Base-by-base conservation (phyloP, 1,140 invertebrate genomes). In the Oscheius sp. region DNA sequence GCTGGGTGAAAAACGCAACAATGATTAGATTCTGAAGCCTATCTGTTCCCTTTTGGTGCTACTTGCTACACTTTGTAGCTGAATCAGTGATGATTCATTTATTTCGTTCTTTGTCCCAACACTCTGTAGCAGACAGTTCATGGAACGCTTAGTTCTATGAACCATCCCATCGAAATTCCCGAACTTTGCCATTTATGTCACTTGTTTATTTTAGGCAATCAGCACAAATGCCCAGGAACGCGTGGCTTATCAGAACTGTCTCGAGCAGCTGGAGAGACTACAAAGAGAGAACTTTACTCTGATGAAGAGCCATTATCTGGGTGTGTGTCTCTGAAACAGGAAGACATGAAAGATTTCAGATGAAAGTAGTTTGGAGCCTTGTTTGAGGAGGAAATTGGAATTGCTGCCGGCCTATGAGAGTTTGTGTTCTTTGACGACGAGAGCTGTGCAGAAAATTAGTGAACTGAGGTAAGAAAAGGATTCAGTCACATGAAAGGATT, bases 241-340 rank as follows among this genome's bases (percentile, higher is more conserved):
- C 13, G 59, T 62, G 23, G 63, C 68, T 45, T 74, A 75, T 66
- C 67, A 71, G 34, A 66, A 45, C 23, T 75, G 68, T 61, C 52
- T 75, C 1, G 74, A 75, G 34, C 62, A 75, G 36, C 26, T 75
- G 28, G 68, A 75, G 36, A 71, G 62, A 35, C 63, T 75, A 42
- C 74, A 75, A 29, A 70, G 63, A 23, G 74, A 75, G 49, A 76
- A 75, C 28, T 58, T 75, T 45, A 67, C 59, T 36, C 61, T 75
- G 10, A 70, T 75, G 23, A 62, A 71, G 34, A 69, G 62, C 29
- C 69, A 66, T 3, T 42, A 42, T 34, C 36, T 66, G 10, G 68
- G 68, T 70, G 10, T 36, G 68, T 34, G 28, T 70, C 3, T 2
- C 23, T 58, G n/a, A n/a, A n/a, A n/a, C n/a, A n/a, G n/a, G n/a